A percentile compares a stretch with the other conserved stretches of the same genome.
These are phyloP conservation scores for Gouania willdenowi DNA, from an alignment of 2,797 vertebrate species.

Conservation along the genomic window DNA sequence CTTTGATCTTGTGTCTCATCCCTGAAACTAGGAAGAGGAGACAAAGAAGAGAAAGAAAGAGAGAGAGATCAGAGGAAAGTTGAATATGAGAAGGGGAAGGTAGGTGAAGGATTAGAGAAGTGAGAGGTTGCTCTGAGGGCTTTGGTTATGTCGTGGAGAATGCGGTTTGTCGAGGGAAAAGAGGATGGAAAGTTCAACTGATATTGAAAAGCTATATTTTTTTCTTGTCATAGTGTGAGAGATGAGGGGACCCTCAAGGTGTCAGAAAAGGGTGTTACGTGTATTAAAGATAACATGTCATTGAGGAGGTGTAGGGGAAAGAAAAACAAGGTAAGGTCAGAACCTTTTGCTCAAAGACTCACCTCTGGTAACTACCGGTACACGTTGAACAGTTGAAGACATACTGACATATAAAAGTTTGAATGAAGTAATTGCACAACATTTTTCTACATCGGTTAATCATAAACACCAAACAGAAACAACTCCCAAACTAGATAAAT, in stretches of 20 bases:
- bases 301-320: conserved; percentile 19
- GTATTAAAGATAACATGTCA: conserved; percentile 59
- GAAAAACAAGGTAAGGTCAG: conserved; percentile 37
- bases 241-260: conserved; percentile 40
- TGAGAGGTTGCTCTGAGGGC: conserved; percentile 40
- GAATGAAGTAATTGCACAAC: no score
- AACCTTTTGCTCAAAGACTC: conserved; percentile 13
- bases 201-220: conserved; percentile 47
- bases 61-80: conserved; percentile 13
- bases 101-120: conserved; percentile 43
- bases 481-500: no score
- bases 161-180: conserved; percentile 61
- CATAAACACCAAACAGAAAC: no score
- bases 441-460: no score
- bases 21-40: conserved; percentile 31
- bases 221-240: conserved; percentile 55
- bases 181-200: conserved; percentile 33
- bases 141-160: conserved; percentile 66
- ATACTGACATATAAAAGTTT: no score
- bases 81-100: conserved; percentile 16
- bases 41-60: conserved; percentile 15
- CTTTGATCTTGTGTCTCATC: conserved; percentile 48
- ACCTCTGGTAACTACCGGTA: no score
- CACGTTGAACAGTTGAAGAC: no score
- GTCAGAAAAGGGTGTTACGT: conserved; percentile 41